Base-by-base conservation (phyloP, 2,888 invertebrate species). In the Stenoptilia bipunctidactyla region DNA sequence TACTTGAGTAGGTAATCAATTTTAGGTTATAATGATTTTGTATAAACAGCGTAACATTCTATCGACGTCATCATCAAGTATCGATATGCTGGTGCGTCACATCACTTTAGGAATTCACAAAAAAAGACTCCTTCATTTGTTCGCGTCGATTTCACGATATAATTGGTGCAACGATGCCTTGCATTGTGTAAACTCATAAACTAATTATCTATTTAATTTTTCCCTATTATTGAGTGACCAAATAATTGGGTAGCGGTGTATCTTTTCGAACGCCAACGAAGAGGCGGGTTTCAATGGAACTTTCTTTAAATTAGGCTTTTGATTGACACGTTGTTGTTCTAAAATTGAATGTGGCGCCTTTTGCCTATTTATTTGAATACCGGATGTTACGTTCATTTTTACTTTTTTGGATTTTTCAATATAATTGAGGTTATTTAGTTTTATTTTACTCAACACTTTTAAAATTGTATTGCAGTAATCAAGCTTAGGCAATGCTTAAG, bases 121-220 rank as follows among this genome's bases (percentile, higher is more conserved):
- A 60, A 71, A 72, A 71, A 64, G 70, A 60, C 61, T 49, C 49
- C 51, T 60, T 58, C 70, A 69, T 76, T 77, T 75, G 70, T 75
- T 77, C 71, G 64, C 49, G 61, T 69, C 68, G 56, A 70, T 64
- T 68, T 61, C 66, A 65, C 65, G 53, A 67, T 51, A 75, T 75
- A 75, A 79, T 77, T 73, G 65, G 20, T 20, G 8, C 63, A 61
- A 67, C 54, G 59, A 62, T 57, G 3, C 8, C 55, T 56, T 58
- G 63, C 62, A 73, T 75, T 82, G 75, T 79, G 67, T 77, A 73
- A 75, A 69, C 70, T 79, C 69, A 68, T 76, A 70, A 75, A 69
- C 71, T 76, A 75, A 83, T 80, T 75, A 68, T 68, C 56, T 58
- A 49, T 53, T 55, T 55, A n/a, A n/a, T 57, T n/a, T 8, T 30